Conservation (phyloP, 2,113 vertebrate species). For the Podarcis muralis region DNA sequence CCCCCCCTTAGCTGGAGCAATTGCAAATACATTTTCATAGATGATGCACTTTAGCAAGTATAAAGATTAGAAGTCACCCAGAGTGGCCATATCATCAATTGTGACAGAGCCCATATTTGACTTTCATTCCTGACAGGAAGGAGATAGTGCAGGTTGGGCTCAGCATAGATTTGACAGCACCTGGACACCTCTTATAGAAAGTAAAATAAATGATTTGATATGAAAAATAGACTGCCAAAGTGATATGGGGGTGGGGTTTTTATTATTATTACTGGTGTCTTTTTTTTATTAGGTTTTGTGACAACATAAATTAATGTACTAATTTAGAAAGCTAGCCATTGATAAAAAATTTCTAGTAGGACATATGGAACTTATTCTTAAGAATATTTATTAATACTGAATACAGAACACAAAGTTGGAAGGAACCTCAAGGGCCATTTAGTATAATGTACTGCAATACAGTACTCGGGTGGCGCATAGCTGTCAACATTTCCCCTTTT, state of each 20-base stretch:
- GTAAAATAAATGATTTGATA: background rate
- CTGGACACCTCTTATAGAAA: background rate
- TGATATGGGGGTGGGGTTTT: background rate
- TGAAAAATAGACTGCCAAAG: background rate
- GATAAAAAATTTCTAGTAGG: background rate
- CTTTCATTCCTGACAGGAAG: slow-evolving; percentile 36
- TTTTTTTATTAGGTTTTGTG: background rate
- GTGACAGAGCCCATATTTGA: background rate
- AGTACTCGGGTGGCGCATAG: too few relatives aligned
- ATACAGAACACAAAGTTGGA: background rate
- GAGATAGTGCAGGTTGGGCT: background rate
- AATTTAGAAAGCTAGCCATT: background rate
- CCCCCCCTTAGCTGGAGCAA: background rate
- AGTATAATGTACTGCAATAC: background rate
- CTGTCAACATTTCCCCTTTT: too few relatives aligned
- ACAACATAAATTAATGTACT: background rate
- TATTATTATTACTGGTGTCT: background rate
- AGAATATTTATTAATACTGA: background rate
- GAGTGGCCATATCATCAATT: background rate
- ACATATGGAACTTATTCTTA: background rate
- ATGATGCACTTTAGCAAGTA: background rate
- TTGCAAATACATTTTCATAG: background rate
- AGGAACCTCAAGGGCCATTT: background rate
- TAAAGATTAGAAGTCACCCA: slow-evolving; percentile 12
- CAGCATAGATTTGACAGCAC: background rate